Conservation (phyloP, 2,113 vertebrate species). For the Xiphias gladius region DNA sequence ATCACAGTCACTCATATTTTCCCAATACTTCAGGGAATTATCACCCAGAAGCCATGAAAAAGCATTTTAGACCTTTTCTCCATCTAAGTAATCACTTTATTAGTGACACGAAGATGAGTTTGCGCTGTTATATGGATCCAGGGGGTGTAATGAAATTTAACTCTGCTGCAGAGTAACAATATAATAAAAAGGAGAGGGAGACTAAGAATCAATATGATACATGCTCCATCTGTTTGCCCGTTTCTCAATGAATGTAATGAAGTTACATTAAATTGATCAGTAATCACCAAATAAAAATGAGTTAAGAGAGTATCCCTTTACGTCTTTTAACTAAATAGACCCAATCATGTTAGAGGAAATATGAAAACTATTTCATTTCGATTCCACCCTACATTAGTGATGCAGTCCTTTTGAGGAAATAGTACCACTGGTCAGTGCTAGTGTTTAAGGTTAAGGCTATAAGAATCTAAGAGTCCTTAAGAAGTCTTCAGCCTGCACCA, state of each 20-base stretch:
- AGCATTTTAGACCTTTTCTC: conserved; percentile 76
- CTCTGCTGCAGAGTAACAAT: conserved; percentile 81
- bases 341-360: neutral
- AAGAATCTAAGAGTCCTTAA: neutral
- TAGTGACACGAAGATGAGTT: conserved; percentile 84
- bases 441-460: neutral
- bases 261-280: conserved; percentile 40
- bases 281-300: neutral
- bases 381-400: neutral
- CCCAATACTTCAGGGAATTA: conserved; percentile 77
- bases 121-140: conserved; percentile 86
- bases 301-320: neutral
- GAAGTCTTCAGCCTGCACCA: neutral
- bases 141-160: conserved; percentile 86
- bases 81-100: conserved; percentile 84
- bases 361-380: neutral
- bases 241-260: conserved; percentile 6
- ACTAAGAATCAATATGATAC: conserved; percentile 66
- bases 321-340: neutral
- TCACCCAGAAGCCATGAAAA: conserved; percentile 70
- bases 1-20: conserved; percentile 68
- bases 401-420: neutral
- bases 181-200: conserved; percentile 73
- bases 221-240: conserved; percentile 33
- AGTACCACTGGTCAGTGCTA: neutral